A percentile compares a stretch with the other conserved stretches of the same genome.
Evolutionary conservation across 64 coral and sea anemone species (phyloP).

Genomic region (Hydrozoanthus tunicans): DNA sequence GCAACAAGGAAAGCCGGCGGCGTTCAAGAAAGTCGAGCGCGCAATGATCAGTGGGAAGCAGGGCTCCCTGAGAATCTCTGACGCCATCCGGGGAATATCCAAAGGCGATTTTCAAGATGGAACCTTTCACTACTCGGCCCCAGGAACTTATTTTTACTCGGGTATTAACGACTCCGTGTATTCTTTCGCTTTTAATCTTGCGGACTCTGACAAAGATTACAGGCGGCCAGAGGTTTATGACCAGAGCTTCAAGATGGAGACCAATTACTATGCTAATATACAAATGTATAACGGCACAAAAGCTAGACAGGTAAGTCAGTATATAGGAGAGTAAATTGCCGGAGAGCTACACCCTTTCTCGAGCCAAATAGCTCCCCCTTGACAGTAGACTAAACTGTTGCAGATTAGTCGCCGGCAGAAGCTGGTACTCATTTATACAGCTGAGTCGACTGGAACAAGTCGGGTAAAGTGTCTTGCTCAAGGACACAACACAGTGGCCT

Average conservation of each 20-base stretch:
- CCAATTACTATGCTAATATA: constrained; percentile 78
- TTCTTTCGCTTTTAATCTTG: constrained; percentile 93
- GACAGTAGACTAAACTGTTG: too few species aligned
- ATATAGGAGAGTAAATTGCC: background rate
- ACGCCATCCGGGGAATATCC: constrained; percentile 88
- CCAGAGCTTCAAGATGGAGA: constrained; percentile 30
- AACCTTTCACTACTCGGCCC: constrained; percentile 64
- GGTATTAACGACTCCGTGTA: constrained; percentile 91
- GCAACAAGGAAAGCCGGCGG: constrained; percentile 65
- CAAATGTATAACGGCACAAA: constrained; percentile 73
- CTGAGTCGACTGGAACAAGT: too few species aligned
- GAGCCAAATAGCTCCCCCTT: too few species aligned
- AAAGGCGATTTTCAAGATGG: constrained; percentile 96
- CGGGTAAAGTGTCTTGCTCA: too few species aligned
- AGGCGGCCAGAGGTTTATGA: constrained; percentile 70
- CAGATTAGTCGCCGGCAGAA: too few species aligned
- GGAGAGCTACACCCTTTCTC: too few species aligned
- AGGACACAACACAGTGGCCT: too few species aligned
- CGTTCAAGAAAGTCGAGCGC: constrained; percentile 70
- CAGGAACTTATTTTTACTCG: constrained; percentile 91
- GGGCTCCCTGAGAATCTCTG: constrained; percentile 75
- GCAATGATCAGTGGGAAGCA: constrained; percentile 88
- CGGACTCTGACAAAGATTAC: constrained; percentile 85
- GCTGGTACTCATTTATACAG: too few species aligned
- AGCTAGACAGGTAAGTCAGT: constrained; percentile 73